Evolutionary conservation across 30 jellyfish, hydroid and myxozoan species (phyloP).

Genomic region (Sanderia malayensis): DNA sequence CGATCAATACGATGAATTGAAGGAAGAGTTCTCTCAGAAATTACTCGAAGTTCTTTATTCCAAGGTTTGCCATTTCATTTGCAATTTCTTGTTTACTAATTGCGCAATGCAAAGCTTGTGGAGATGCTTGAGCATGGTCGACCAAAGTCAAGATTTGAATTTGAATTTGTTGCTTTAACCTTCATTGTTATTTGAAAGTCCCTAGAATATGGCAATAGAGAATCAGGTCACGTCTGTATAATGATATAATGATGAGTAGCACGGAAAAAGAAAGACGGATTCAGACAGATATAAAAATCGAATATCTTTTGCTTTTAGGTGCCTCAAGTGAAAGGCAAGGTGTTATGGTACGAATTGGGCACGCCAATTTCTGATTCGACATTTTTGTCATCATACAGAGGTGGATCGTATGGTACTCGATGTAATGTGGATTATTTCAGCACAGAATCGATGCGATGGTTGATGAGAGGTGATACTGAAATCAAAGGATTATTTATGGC

Average conservation of each 20-base stretch:
- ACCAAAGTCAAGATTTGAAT: too few relatives aligned
- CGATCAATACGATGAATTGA: constrained; percentile 73
- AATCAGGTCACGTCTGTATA: too few relatives aligned
- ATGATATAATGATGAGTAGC: too few relatives aligned
- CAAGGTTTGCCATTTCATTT: too few relatives aligned
- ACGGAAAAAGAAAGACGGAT: too few relatives aligned
- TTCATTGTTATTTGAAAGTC: too few relatives aligned
- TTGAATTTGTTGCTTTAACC: too few relatives aligned
- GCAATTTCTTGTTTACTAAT: too few relatives aligned
- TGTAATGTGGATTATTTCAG: constrained; percentile 76
- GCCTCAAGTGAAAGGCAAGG: constrained; percentile 89
- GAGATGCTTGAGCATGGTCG: too few relatives aligned
- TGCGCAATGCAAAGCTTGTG: too few relatives aligned
- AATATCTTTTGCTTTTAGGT: constrained; percentile 30
- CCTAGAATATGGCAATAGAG: too few relatives aligned
- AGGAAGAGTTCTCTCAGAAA: constrained; percentile 67
- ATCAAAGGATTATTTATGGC: constrained; percentile 70
- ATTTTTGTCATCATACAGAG: constrained; percentile 69
- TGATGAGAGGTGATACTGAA: constrained; percentile 90
- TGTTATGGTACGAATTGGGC: constrained; percentile 88
- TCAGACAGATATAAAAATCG: too few relatives aligned
- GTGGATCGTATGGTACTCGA: constrained; percentile 92
- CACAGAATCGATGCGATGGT: constrained; percentile 77
- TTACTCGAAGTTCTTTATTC: constrained; percentile 76
- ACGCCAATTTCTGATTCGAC: constrained; percentile 84